Conservation (phyloP, 2,113 vertebrate genomes). For the Balaeniceps rex region DNA sequence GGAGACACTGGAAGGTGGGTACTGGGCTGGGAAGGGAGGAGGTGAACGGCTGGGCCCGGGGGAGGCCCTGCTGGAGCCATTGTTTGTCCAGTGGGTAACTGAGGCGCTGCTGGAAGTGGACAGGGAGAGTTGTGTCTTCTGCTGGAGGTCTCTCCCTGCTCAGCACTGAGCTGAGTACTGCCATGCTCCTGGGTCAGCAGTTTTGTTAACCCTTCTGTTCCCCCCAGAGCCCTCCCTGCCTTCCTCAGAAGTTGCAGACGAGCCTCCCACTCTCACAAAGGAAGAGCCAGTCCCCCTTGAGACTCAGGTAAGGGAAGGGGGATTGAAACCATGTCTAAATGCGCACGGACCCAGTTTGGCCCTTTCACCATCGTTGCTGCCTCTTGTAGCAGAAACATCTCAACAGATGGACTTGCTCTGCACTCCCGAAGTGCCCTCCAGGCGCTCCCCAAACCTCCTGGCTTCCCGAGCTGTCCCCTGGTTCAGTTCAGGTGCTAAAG, state of each 20-base stretch:
- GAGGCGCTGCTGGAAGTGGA: not conserved
- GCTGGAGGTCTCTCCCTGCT: not conserved
- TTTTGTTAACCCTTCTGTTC: not conserved
- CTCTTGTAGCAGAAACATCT: not conserved
- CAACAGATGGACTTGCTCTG: not conserved
- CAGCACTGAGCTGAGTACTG: not conserved
- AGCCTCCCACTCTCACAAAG: constrained; percentile 95
- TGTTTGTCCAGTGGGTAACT: accelerated
- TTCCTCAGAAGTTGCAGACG: constrained; percentile 90
- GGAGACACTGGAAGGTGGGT: constrained; percentile 89
- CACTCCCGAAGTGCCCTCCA: not conserved
- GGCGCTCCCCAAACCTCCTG: not conserved
- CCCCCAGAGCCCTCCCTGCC: constrained; percentile 84
- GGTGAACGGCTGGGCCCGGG: not conserved
- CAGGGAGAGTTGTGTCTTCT: not conserved
- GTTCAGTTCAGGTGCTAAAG: not conserved
- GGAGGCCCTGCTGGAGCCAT: not conserved
- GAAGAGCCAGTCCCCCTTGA: constrained; percentile 86
- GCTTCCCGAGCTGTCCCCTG: not conserved
- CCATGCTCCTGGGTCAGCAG: not conserved
- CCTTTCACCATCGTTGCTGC: not conserved
- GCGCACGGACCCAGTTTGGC: accelerated
- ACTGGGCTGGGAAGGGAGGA: not conserved
- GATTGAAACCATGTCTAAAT: not conserved
- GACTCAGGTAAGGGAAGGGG: constrained; percentile 73